Conservation (phyloP, 2,113 vertebrate genomes). For the Hippocampus comes region DNA sequence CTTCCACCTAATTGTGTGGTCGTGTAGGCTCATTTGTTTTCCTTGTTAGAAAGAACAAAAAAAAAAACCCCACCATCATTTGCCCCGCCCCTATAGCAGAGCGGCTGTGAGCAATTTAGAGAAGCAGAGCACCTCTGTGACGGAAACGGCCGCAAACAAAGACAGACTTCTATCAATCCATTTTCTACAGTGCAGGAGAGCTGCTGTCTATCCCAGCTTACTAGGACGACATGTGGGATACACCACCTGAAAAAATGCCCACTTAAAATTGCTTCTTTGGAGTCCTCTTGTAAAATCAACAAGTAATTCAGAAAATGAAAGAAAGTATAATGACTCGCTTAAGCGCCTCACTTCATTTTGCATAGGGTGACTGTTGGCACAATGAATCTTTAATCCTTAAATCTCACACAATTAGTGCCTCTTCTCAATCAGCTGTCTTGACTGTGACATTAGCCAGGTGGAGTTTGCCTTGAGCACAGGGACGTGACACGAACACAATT, state of each 20-base stretch:
- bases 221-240: neutral
- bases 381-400: slow-evolving; percentile 64
- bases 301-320: slow-evolving; percentile 55
- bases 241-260: slow-evolving; percentile 23
- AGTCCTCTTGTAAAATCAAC: slow-evolving; percentile 57
- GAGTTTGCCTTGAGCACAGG: slow-evolving; percentile 40
- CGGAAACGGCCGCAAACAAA: slow-evolving; percentile 48
- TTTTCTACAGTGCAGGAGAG: neutral
- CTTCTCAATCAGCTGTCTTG: slow-evolving; percentile 55
- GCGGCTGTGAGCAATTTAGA: slow-evolving; percentile 77
- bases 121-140: slow-evolving; percentile 59
- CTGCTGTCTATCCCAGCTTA: neutral
- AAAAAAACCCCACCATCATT: slow-evolving; percentile 61
- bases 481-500: slow-evolving; percentile 34
- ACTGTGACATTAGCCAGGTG: slow-evolving; percentile 70
- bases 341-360: slow-evolving; percentile 54
- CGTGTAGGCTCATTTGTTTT: slow-evolving; percentile 83
- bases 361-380: slow-evolving; percentile 39
- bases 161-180: slow-evolving; percentile 18
- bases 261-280: slow-evolving; percentile 59
- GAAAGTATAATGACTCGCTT: slow-evolving; percentile 43
- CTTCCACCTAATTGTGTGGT: slow-evolving; percentile 81
- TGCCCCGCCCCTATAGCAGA: slow-evolving; percentile 61
- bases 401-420: slow-evolving; percentile 67
- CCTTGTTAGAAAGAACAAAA: slow-evolving; percentile 79